Evolutionary conservation across 2,888 invertebrate species (phyloP).

Genomic region (Odontocolon sp.): DNA sequence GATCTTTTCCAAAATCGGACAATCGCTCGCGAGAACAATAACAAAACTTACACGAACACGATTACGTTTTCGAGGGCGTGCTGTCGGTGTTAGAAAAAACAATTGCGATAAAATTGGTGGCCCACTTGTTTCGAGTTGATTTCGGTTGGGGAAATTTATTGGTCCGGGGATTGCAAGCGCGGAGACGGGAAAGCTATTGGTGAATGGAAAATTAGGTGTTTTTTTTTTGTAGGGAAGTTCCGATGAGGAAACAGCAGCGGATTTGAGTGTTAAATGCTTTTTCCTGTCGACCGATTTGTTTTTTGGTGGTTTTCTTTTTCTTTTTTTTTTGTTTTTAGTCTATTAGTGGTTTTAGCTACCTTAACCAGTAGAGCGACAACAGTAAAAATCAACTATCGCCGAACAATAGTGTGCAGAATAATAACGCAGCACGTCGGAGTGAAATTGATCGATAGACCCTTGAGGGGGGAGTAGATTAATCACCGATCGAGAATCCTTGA

Average conservation of each 20-base stretch:
- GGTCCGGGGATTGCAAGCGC: conserved; percentile 32
- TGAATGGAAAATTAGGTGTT: neutral
- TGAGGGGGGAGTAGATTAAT: neutral
- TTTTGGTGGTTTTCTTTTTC: conserved; percentile 7
- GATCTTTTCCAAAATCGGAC: conserved; percentile 9
- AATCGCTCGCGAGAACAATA: conserved; percentile 14
- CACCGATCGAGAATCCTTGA: conserved; percentile 24
- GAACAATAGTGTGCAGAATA: conserved; percentile 10
- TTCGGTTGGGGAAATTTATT: conserved; percentile 11
- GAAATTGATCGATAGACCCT: conserved; percentile 1
- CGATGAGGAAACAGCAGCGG: neutral
- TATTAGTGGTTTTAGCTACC: conserved; percentile 42
- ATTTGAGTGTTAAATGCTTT: conserved; percentile 34
- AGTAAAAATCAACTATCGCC: conserved; percentile 21
- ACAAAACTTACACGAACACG: conserved; percentile 23
- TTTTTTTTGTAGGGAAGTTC: neutral
- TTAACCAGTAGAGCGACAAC: conserved; percentile 45
- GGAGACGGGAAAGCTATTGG: neutral
- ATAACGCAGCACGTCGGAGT: neutral
- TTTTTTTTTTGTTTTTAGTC: conserved; percentile 13
- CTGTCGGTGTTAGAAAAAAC: conserved; percentile 17
- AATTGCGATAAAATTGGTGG: conserved; percentile 27
- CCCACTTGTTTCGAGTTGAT: conserved; percentile 18
- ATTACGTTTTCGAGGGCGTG: conserved; percentile 11
- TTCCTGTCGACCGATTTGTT: conserved; percentile 29